Evolutionary conservation across 23 tunicate genomes (phyloP).

Genomic region (Halocynthia aurantium): DNA sequence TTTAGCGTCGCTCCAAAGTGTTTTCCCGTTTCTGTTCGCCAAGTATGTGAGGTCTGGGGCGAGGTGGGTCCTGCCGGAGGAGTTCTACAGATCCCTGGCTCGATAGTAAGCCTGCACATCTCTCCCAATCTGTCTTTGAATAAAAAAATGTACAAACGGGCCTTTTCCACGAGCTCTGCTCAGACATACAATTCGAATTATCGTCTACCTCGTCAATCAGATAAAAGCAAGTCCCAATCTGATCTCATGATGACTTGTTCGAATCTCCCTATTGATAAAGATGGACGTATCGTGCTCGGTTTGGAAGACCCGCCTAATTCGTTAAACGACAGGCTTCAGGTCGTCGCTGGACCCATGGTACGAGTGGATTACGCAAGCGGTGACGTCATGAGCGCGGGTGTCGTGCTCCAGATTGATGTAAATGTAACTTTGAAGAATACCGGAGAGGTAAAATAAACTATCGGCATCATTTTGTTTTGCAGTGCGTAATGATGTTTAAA

Average conservation of each 20-base stretch:
- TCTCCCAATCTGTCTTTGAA: constrained; percentile 1
- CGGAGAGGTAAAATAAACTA: background rate
- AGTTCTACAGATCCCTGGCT: constrained; percentile 45
- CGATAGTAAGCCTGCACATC: constrained; percentile 58
- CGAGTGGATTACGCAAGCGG: constrained; percentile 28
- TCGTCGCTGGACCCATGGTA: constrained; percentile 59
- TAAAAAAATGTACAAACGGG: background rate
- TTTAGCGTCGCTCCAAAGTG: background rate
- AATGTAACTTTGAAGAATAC: constrained; percentile 24
- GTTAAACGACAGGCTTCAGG: background rate
- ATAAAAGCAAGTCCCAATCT: background rate
- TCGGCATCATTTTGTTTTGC: background rate
- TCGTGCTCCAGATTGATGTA: constrained; percentile 41
- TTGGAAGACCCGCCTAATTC: constrained; percentile 62
- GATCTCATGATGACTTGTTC: background rate
- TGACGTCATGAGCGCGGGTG: constrained; percentile 24
- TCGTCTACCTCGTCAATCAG: too few species aligned
- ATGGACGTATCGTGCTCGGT: constrained; percentile 51
- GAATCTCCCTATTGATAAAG: constrained; percentile 9
- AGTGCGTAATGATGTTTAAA: background rate
- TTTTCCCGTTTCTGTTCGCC: background rate
- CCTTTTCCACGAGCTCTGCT: too few species aligned
- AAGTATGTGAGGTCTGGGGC: constrained; percentile 39
- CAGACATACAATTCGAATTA: too few species aligned
- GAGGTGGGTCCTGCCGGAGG: constrained; percentile 57